Base-by-base conservation (phyloP, 2,797 vertebrate genomes). In the Manis pentadactyla region DNA sequence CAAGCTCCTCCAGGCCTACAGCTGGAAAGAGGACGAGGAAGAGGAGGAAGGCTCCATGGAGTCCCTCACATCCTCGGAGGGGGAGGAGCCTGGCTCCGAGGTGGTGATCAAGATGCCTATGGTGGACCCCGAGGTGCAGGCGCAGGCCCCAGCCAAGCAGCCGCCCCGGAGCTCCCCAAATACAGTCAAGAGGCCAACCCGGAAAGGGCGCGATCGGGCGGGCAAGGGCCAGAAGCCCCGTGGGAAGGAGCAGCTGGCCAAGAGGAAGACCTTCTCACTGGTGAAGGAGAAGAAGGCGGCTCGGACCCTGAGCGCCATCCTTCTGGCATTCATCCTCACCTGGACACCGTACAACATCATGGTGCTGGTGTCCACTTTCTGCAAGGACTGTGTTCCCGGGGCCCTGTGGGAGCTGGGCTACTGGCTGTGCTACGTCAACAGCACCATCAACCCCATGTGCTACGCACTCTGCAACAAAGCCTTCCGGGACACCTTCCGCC, bases 331-430 rank as follows among this genome's bases (percentile, higher is more conserved):
- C 95, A 99, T 99, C 95, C 94, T 99, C 88, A 99, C 99, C 31
- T 99, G 99, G 99, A 99, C 98, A 0, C 99, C 99, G 0, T 99
- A 99, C 97, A 99, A 99, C 97, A 99, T 99, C 97, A 99, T 99
- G 98, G 99, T 99, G 98, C 98, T 99, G 97, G 98, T 99, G 75
- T 99, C 99, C 19, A 98, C 98, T 17, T 99, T 99, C 93, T 99
- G 98, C 94, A 96, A 97, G 59, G 95, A 98, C 90, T 98, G 98
- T 2, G 98, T 99, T 27, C 99, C 99, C 1, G 97, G 97, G 29
- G 98, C 97, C 82, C 97, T 99, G 79, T 99, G 99, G 99, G 98
- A 99, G 90, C 97, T 99, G 93, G 99, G 99, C 83, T 99, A 99
- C 97, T 99, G 99, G 99, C 98, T 99, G 39, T 99, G 99, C 95